phyloP scores from a whole-genome alignment of 1,140 invertebrate species.

The Thaumetopoea pityocampa region DNA sequence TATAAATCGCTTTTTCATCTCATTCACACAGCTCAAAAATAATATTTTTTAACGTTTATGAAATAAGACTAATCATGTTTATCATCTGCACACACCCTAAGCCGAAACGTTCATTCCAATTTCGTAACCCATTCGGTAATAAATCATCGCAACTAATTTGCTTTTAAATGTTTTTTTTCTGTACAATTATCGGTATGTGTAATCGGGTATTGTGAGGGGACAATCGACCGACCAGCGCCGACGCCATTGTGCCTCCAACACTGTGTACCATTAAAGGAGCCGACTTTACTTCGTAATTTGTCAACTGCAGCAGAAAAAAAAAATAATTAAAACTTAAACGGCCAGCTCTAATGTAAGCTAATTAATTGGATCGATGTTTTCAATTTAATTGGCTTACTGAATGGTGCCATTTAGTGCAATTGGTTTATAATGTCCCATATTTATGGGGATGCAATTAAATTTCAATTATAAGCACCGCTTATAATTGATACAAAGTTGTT shows the following conservation, averaged over 20 bases:
- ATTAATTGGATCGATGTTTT: slow-evolving; percentile 58
- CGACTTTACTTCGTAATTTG: slow-evolving; percentile 60
- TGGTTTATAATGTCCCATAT: slow-evolving; percentile 18
- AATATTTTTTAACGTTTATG: too few relatives aligned
- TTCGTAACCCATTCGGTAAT: slow-evolving; percentile 57
- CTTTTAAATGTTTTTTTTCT: slow-evolving; percentile 72
- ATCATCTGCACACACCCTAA: slow-evolving; percentile 15
- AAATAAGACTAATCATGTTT: too few relatives aligned
- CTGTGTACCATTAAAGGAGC: slow-evolving; percentile 37
- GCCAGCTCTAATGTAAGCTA: slow-evolving; percentile 29
- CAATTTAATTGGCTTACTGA: slow-evolving; percentile 45
- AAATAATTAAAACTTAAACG: slow-evolving; percentile 38
- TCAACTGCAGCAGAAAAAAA: slow-evolving; percentile 51
- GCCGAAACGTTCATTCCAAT: slow-evolving; percentile 22
- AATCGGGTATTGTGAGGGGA: slow-evolving; percentile 55
- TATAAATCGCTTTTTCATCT: too few relatives aligned
- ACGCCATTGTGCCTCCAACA: slow-evolving; percentile 33
- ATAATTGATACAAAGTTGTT: too few relatives aligned
- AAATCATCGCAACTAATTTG: slow-evolving; percentile 74
- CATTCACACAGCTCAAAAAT: too few relatives aligned
- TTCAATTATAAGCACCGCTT: too few relatives aligned
- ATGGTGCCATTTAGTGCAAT: slow-evolving; percentile 10
- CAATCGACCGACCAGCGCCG: slow-evolving; percentile 44
- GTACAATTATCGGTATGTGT: slow-evolving; percentile 59
- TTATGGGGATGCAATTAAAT: slow-evolving; percentile 15